Evolutionary conservation across 2,888 invertebrate genomes (phyloP), one percentile per base, ranked within the genome.

Genomic region (Gastrophysa polygoni): DNA sequence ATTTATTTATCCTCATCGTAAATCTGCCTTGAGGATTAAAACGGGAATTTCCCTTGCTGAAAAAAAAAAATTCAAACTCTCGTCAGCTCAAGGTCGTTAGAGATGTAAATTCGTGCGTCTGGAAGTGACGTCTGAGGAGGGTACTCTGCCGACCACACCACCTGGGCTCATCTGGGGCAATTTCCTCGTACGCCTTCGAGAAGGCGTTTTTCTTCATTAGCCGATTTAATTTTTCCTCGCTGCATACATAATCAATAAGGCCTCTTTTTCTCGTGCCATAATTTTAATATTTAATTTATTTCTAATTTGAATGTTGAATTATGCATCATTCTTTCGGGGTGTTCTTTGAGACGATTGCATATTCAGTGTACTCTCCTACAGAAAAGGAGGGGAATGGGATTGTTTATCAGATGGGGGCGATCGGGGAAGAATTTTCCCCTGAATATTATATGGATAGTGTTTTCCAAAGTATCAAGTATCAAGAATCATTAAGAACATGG

Each of bases 251-350:
- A 82, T 82, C 82, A 81, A 82, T 82, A 78, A 81, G 81, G 72
- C 73, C 75, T 75, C 74, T 78, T 78, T 77, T 74, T 76, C 78
- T 80, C 75, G 71, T 75, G 77, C 79, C 80, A 78, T 82, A 81
- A 82, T 82, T 82, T 82, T 82, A 80, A 82, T 82, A 82, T 82
- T 82, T 82, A 82, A 82, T 82, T 82, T 82, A 82, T 82, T 82
- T 82, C 82, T 81, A 82, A 82, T 82, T 82, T 82, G 79, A 80
- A 82, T 82, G 79, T 79, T 80, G 81, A 81, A 82, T 82, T 80
- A 82, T 82, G 81, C 81, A 81, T 38, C 38, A 38, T 81, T 79
- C 77, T 77, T 77, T 77, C 75, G 71, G 74, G 75, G 71, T 75
- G 75, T 77, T 77, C 73, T 76, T 73, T 68, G 60, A 38, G 38